Evolutionary conservation across 30 jellyfish, hydroid and myxozoan genomes (phyloP).

Genomic region (Aurelia sp.): DNA sequence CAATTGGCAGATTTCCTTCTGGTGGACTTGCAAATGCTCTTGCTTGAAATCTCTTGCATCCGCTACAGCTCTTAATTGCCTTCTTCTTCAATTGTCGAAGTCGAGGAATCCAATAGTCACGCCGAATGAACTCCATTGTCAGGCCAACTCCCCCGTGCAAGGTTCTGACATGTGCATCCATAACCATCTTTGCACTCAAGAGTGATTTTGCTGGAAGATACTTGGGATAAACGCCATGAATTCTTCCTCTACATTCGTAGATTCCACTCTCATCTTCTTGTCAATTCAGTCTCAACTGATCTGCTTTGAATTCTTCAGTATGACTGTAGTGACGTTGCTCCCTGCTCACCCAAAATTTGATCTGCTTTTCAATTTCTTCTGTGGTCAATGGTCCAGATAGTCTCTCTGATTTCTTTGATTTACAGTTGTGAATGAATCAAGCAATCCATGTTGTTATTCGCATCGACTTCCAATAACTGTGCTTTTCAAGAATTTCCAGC

Average conservation of each 20-base stretch:
- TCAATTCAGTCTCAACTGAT: constrained; percentile 17
- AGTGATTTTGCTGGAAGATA: constrained; percentile 31
- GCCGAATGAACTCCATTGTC: constrained; percentile 25
- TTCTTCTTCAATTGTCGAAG: constrained; percentile 13
- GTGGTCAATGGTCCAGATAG: constrained; percentile 6
- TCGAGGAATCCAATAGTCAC: constrained; percentile 7
- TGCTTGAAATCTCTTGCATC: constrained; percentile 60
- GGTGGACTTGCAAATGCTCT: constrained; percentile 26
- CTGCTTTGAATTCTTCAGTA: constrained; percentile 21
- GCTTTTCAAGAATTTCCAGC: not conserved
- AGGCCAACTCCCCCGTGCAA: constrained; percentile 66
- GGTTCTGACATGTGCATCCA: constrained; percentile 27
- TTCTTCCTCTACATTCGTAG: constrained; percentile 43
- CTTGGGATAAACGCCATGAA: constrained; percentile 54
- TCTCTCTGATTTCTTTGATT: not conserved
- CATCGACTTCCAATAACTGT: constrained; percentile 14
- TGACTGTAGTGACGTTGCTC: not conserved
- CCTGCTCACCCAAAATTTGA: not conserved
- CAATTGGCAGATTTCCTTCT: constrained; percentile 45
- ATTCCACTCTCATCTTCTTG: constrained; percentile 15
- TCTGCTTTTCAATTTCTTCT: constrained; percentile 36
- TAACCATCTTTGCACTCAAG: constrained; percentile 30
- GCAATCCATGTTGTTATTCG: constrained; percentile 61
- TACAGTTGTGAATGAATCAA: constrained; percentile 35
- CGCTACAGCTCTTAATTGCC: constrained; percentile 27